Evolutionary conservation across 2,888 invertebrate genomes (phyloP).

Genomic region (Ellobium chinense): DNA sequence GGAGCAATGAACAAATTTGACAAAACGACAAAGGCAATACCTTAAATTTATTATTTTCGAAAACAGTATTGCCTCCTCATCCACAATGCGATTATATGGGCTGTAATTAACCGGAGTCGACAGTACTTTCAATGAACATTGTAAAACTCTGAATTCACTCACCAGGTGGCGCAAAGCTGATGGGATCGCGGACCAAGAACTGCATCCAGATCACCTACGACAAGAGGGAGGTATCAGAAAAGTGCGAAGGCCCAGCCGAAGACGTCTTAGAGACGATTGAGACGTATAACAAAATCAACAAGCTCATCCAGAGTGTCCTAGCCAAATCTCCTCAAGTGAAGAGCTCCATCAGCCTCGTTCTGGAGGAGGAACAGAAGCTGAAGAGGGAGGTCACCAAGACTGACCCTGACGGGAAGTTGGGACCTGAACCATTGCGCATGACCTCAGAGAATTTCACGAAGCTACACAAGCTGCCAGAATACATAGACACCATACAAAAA

Average conservation of each 20-base stretch:
- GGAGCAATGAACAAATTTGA: too few relatives aligned
- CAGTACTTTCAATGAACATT: too few relatives aligned
- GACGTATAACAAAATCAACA: constrained; percentile 62
- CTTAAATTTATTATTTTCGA: too few relatives aligned
- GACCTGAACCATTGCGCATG: constrained; percentile 58
- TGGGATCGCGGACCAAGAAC: constrained; percentile 59
- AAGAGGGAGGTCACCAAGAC: constrained; percentile 63
- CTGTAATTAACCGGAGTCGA: too few relatives aligned
- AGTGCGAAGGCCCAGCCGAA: constrained; percentile 58
- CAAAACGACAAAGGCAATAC: too few relatives aligned
- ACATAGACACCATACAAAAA: constrained; percentile 60
- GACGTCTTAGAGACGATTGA: constrained; percentile 58
- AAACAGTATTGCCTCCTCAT: too few relatives aligned
- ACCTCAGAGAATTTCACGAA: constrained; percentile 64
- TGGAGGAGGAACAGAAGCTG: constrained; percentile 62
- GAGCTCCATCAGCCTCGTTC: constrained; percentile 58
- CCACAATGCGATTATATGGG: too few relatives aligned
- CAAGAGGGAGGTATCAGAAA: constrained; percentile 56
- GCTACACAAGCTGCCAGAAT: constrained; percentile 58
- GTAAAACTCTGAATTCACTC: background rate
- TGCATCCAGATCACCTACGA: constrained; percentile 62
- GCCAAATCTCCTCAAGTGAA: constrained; percentile 60
- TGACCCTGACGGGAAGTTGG: constrained; percentile 55
- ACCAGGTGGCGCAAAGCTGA: constrained; percentile 61
- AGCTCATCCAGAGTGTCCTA: constrained; percentile 60